Evolutionary conservation across 2,888 invertebrate species (phyloP).

Genomic region (Dimorphilus gyrociliatus): DNA sequence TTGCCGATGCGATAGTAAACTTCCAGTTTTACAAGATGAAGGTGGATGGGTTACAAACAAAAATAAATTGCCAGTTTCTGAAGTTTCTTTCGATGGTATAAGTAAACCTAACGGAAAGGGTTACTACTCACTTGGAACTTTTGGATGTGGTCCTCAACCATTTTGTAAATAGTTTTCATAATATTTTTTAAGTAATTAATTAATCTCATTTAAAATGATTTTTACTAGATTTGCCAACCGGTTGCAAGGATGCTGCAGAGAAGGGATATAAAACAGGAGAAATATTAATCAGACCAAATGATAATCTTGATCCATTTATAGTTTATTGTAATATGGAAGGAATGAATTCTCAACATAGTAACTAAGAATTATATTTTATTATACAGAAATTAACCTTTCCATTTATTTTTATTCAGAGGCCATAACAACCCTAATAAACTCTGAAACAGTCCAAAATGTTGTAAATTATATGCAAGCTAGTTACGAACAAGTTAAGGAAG

Average conservation of each 20-base stretch:
- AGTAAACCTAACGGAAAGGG: conserved; percentile 3
- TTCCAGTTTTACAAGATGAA: conserved; percentile 19
- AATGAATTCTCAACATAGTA: no score
- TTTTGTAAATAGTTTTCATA: conserved; percentile 13
- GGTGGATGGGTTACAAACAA: conserved; percentile 16
- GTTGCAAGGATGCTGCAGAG: conserved; percentile 17
- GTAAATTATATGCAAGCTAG: conserved; percentile 8
- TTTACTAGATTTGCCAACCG: conserved; percentile 18
- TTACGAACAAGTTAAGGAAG: conserved; percentile 13
- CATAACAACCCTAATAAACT: background rate
- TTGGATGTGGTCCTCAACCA: conserved; percentile 12
- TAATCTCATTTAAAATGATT: background rate
- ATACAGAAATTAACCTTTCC: background rate
- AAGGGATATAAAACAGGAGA: conserved; percentile 13
- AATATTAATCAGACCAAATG: conserved; percentile 15
- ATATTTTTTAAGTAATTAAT: background rate
- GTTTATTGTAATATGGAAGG: conserved; percentile 21
- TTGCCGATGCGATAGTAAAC: conserved; percentile 27
- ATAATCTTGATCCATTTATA: conserved; percentile 15
- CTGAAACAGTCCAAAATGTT: no score
- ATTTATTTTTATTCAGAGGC: conserved; percentile 1
- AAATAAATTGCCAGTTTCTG: conserved; percentile 13
- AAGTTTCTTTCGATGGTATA: conserved; percentile 8
- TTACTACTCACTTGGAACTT: conserved; percentile 7
- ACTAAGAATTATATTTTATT: no score